These are phyloP conservation scores for Capitulum mitella DNA, from an alignment of 2,888 invertebrate species.

Conservation along the genomic window DNA sequence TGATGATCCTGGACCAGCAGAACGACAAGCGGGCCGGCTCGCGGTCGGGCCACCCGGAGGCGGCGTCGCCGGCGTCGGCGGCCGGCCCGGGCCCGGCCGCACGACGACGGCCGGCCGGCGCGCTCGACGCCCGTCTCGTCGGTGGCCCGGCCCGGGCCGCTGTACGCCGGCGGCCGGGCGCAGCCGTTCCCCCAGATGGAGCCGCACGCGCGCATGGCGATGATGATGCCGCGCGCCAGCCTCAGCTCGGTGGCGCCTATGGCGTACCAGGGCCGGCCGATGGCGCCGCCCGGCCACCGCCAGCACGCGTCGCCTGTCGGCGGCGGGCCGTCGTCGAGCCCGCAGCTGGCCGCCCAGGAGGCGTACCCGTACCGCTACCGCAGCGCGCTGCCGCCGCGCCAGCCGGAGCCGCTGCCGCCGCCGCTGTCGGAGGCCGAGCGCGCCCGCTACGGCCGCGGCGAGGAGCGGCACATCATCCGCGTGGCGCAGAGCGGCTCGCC, in stretches of 20 bases:
- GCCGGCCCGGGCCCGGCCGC: no score
- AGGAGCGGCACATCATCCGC: conserved; percentile 24
- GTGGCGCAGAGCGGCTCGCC: neutral
- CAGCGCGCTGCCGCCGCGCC: neutral
- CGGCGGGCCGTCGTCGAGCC: neutral
- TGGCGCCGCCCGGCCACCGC: conserved; percentile 17
- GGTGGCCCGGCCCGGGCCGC: neutral
- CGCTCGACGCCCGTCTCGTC: neutral
- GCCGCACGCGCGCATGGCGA: conserved; percentile 8
- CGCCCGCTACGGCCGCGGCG: neutral
- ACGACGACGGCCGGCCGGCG: neutral
- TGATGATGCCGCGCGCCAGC: conserved; percentile 18
- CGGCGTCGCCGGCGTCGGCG: neutral
- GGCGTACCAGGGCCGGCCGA: neutral
- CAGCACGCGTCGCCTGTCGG: neutral
- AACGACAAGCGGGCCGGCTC: neutral
- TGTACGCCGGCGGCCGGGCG: neutral
- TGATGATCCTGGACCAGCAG: neutral
- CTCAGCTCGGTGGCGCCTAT: neutral
- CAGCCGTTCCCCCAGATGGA: neutral
- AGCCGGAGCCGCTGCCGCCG: neutral
- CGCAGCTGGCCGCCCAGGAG: neutral
- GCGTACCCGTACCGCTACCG: conserved; percentile 17
- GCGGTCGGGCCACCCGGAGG: neutral
- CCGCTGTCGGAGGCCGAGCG: neutral